phyloP scores from a whole-genome alignment of 1,140 invertebrate genomes.

The Neodiprion fabricii region DNA sequence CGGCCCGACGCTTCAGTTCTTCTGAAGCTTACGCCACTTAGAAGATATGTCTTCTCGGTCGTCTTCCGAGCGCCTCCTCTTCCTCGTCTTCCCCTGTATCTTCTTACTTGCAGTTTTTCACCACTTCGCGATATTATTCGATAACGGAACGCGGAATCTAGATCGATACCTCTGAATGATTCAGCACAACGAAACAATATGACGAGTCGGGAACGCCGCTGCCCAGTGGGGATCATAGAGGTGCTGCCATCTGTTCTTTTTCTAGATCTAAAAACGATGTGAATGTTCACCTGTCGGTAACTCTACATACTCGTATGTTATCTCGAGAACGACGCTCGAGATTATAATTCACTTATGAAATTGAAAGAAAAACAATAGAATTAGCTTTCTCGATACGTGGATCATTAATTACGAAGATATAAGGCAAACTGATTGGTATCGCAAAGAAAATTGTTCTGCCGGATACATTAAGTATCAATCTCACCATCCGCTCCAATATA shows the following conservation, averaged over 20 bases:
- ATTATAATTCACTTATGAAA: too few relatives aligned
- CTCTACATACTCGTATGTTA: too few relatives aligned
- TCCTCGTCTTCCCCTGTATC: background rate
- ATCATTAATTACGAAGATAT: too few relatives aligned
- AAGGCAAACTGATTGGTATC: too few relatives aligned
- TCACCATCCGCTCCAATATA: too few relatives aligned
- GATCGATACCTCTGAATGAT: background rate
- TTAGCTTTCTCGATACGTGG: too few relatives aligned
- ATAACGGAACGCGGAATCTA: background rate
- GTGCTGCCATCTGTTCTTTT: background rate
- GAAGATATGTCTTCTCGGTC: background rate
- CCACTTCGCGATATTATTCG: background rate
- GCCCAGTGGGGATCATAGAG: background rate
- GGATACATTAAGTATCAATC: too few relatives aligned
- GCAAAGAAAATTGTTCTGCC: too few relatives aligned
- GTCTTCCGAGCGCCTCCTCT: background rate
- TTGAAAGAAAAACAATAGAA: too few relatives aligned
- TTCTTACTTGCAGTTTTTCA: background rate
- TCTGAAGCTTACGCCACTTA: background rate
- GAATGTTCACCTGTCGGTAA: too few relatives aligned
- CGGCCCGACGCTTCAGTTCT: background rate
- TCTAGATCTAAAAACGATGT: background rate
- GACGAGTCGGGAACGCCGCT: background rate
- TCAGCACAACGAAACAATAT: conserved; percentile 3
- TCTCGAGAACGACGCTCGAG: too few relatives aligned